Conservation (phyloP, 2,797 vertebrate species). For the Megaceryle alcyon region DNA sequence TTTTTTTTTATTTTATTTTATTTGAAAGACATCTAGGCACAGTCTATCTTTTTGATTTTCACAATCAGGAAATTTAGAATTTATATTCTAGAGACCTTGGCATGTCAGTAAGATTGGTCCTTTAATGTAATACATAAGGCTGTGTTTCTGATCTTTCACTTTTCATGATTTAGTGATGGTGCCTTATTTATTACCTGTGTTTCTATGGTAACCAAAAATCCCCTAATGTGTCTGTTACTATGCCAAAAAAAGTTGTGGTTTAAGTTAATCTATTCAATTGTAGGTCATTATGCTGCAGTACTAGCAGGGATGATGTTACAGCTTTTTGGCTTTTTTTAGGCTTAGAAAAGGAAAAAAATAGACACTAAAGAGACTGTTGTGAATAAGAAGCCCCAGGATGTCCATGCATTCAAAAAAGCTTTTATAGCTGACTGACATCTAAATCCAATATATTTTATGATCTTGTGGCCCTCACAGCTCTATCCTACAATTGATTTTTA, state of each 20-base stretch:
- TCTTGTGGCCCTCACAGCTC: neutral
- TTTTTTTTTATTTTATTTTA: neutral
- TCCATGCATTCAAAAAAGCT: neutral
- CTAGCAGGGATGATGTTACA: neutral
- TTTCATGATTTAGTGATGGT: slow-evolving; percentile 34
- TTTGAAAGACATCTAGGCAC: neutral
- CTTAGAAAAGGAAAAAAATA: slow-evolving; percentile 3
- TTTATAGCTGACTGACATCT: slow-evolving; percentile 11
- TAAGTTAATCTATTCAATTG: slow-evolving; percentile 45
- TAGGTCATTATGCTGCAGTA: neutral
- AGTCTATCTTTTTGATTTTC: neutral
- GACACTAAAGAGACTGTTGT: neutral
- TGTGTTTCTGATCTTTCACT: neutral
- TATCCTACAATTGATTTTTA: neutral
- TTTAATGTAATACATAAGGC: neutral
- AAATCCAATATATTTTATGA: slow-evolving; percentile 1
- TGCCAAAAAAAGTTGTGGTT: slow-evolving; percentile 56
- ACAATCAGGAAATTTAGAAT: neutral
- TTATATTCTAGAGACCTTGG: neutral
- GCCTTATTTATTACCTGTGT: slow-evolving; percentile 25
- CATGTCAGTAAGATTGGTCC: neutral
- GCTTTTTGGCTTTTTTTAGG: neutral
- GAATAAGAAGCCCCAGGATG: neutral
- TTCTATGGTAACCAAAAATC: slow-evolving; percentile 48
- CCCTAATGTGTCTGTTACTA: slow-evolving; percentile 29